Percentiles rank a stretch among this genome's conserved stretches.
Conservation (phyloP, 1,140 invertebrate genomes). For the Halesus radiatus region DNA sequence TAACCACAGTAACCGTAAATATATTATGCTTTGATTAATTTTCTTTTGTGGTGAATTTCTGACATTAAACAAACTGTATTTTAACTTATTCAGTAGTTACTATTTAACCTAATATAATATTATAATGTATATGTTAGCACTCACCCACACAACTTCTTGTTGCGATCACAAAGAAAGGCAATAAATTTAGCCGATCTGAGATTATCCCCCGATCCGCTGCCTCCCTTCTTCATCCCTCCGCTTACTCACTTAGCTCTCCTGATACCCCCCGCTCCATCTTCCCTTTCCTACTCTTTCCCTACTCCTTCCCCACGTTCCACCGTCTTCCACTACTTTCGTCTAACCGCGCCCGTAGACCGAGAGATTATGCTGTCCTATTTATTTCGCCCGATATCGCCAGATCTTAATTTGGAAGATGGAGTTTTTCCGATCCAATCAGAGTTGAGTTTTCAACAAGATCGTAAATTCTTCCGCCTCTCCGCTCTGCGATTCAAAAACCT, state of each 20-base stretch:
- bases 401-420: conserved; percentile 51
- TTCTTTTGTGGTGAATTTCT: no score
- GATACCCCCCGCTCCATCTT: background rate
- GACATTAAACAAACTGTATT: no score
- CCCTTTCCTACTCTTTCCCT: background rate
- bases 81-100: no score
- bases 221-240: background rate
- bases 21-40: no score
- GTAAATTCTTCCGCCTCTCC: conserved; percentile 36
- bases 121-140: no score
- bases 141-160: background rate
- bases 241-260: background rate
- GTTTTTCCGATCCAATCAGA: conserved; percentile 46
- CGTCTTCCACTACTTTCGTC: conserved; percentile 16
- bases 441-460: conserved; percentile 37
- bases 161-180: conserved; percentile 23
- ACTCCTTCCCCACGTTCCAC: no score
- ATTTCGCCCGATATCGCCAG: conserved; percentile 51
- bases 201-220: conserved; percentile 26
- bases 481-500: conserved; percentile 40
- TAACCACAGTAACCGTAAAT: no score
- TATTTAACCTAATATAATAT: no score
- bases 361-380: conserved; percentile 56
- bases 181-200: conserved; percentile 40
- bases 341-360: conserved; percentile 10